Evolutionary conservation across 2,888 invertebrate genomes (phyloP).

Genomic region (Luperina nickerlii): DNA sequence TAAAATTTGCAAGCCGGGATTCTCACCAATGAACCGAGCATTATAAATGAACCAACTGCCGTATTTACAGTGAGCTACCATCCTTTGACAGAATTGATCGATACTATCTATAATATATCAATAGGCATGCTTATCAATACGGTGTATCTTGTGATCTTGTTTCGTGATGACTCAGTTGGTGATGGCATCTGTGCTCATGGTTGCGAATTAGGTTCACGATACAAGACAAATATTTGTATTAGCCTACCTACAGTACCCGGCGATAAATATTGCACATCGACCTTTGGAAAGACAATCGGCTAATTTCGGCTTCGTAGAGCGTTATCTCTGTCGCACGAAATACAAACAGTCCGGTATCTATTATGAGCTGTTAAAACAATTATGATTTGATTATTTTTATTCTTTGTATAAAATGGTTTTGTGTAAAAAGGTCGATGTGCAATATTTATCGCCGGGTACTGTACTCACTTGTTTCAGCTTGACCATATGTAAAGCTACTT

Average conservation of each 20-base stretch:
- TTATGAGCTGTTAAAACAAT: too few species aligned
- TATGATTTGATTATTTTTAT: too few species aligned
- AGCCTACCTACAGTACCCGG: neutral
- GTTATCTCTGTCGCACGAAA: too few species aligned
- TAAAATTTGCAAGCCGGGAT: slow-evolving; percentile 30
- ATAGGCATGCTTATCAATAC: slow-evolving; percentile 29
- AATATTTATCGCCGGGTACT: too few species aligned
- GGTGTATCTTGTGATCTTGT: slow-evolving; percentile 24
- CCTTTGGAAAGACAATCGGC: too few species aligned
- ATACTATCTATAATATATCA: slow-evolving; percentile 24
- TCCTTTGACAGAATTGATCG: slow-evolving; percentile 23
- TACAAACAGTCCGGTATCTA: too few species aligned
- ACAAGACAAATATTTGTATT: slow-evolving; percentile 23
- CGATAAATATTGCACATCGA: too few species aligned
- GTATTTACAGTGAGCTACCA: slow-evolving; percentile 28
- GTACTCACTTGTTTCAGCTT: too few species aligned
- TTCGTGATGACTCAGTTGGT: slow-evolving; percentile 9
- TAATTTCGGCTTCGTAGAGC: too few species aligned
- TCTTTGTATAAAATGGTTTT: too few species aligned
- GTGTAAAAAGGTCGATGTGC: too few species aligned
- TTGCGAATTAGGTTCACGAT: neutral
- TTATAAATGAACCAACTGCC: neutral
- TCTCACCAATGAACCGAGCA: slow-evolving; percentile 11
- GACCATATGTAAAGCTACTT: too few species aligned
- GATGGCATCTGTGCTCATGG: slow-evolving; percentile 9